phyloP scores from a whole-genome alignment of 1,140 invertebrate species.

The Hirudo medicinalis region DNA sequence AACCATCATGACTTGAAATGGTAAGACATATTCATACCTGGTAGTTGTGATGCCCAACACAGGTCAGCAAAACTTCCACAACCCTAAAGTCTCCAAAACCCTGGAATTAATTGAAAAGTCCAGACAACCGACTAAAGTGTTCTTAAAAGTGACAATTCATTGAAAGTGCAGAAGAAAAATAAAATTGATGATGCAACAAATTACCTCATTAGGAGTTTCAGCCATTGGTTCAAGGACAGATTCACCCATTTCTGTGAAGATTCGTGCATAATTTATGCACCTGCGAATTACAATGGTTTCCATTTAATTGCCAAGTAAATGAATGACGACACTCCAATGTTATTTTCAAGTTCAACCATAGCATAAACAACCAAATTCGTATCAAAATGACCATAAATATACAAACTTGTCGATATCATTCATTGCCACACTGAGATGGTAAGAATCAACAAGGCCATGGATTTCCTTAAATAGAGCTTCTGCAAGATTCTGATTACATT shows the following conservation, averaged over 20 bases:
- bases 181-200: background rate
- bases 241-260: slow-evolving; percentile 88
- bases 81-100: slow-evolving; percentile 61
- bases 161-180: no score
- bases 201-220: slow-evolving; percentile 39
- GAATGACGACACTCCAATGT: background rate
- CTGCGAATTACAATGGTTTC: slow-evolving; percentile 35
- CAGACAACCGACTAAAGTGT: background rate
- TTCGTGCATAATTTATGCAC: slow-evolving; percentile 77
- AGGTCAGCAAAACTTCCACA: slow-evolving; percentile 74
- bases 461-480: slow-evolving; percentile 67
- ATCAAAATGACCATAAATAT: no score
- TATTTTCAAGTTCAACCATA: background rate
- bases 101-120: slow-evolving; percentile 28
- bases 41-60: slow-evolving; percentile 92
- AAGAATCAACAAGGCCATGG: slow-evolving; percentile 64
- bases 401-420: slow-evolving; percentile 69
- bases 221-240: slow-evolving; percentile 74
- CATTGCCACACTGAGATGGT: slow-evolving; percentile 75
- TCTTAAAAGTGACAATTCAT: no score
- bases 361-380: background rate
- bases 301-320: background rate
- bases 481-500: slow-evolving; percentile 56
- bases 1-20: no score
- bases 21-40: slow-evolving; percentile 48